phyloP scores from a whole-genome alignment of 2,888 invertebrate species.

The Rhabditophanes sp. region DNA sequence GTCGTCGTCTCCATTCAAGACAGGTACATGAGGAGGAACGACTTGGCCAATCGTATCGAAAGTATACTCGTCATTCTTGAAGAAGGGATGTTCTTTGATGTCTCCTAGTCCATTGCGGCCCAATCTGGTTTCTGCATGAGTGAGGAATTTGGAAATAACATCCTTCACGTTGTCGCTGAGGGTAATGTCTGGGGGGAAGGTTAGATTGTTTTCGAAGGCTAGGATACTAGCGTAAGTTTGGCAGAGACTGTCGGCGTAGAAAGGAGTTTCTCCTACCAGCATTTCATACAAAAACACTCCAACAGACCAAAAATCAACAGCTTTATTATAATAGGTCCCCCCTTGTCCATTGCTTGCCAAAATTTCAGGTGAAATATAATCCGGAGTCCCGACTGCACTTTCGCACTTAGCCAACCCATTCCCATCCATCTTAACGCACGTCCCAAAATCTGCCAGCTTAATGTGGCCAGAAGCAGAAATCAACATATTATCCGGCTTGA shows the following conservation, averaged over 20 bases:
- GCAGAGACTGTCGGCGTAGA: conserved; percentile 92
- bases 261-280: conserved; percentile 86
- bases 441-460: conserved; percentile 96
- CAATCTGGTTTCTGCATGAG: conserved; percentile 55
- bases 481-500: conserved; percentile 62
- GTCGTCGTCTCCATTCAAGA: conserved; percentile 84
- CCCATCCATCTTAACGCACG: conserved; percentile 91
- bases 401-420: conserved; percentile 87
- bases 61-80: conserved; percentile 89
- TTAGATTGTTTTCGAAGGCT: conserved; percentile 87
- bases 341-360: conserved; percentile 85
- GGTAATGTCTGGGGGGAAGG: conserved; percentile 77
- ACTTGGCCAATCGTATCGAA: conserved; percentile 78
- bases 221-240: conserved; percentile 97
- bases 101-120: conserved; percentile 82
- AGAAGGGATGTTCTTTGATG: conserved; percentile 83
- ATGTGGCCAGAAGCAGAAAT: conserved; percentile 60
- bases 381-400: conserved; percentile 96
- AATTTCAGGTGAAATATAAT: conserved; percentile 97
- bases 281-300: conserved; percentile 97
- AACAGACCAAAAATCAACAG: conserved; percentile 66
- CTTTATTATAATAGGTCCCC: conserved; percentile 84
- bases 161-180: conserved; percentile 60
- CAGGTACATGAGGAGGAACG: conserved; percentile 85
- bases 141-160: conserved; percentile 78